Base-by-base conservation (phyloP, 2,888 invertebrate species). In the Eupithecia dodoneata region DNA sequence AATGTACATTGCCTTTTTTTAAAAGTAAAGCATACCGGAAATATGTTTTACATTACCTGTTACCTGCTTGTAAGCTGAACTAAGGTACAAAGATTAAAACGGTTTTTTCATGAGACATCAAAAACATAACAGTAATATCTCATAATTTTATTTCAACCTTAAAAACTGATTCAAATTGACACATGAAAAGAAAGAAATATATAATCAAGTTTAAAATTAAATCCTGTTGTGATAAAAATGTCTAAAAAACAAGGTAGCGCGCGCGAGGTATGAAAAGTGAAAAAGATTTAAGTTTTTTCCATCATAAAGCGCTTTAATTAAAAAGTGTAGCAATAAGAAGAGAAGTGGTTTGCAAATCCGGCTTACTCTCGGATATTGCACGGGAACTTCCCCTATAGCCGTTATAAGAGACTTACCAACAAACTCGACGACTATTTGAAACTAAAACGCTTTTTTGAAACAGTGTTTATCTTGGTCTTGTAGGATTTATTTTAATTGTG, bases 341-440 rank as follows among this genome's bases (percentile, higher is more conserved):
- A 55, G 85, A 88, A 90, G 89, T 88, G 90, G 92, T 91, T 91
- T 91, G 93, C 93, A 92, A 93, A 94, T 93, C 93, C 92, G 90
- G 90, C 90, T 92, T 91, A 91, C 87, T 87, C 83, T 83, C 83
- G 89, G 89, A 90, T 91, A 91, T 90, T 89, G 87, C 87, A 87
- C 87, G 49, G 85, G 89, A 92, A 87, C 91, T 92, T 91, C 84
- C 84, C 86, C 84, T 85, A 78, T 84, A 90, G 91, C 86, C 89
- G 88, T 88, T 91, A 83, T 82, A 81, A 80, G 78, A 80, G 79
- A 81, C 80, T 82, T 85, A 82, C 85, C 82, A 79, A 77, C 79
- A 73, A 75, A 77, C 71, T 79, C 73, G 71, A 71, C 71, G 30
- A 18, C 70, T 67, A 44, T 73, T 73, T 71, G n/a, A 70, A 72